Base-by-base conservation (phyloP, 2,888 invertebrate species). In the Polietes domitor region DNA sequence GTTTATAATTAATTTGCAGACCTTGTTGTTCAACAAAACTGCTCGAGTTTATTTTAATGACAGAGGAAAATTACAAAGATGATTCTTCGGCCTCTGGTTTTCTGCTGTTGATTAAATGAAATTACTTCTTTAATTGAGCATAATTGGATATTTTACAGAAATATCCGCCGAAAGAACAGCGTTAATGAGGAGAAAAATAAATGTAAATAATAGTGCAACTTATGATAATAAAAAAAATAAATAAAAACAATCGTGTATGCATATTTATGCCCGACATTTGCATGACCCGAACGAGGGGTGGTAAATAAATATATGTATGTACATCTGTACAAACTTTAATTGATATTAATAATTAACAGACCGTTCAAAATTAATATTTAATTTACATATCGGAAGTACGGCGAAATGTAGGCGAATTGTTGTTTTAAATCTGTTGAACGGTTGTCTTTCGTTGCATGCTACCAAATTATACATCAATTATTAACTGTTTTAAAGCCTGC, bases 81-180 rank as follows among this genome's bases (percentile, higher is more conserved):
- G 68, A 12, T 19, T 37, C 65, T 41, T 41, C 12, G 1, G 21
- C 10, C 21, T 68, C 37, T 43, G 41, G 43, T 41, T 24, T 26
- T 15, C 24, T 58, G 21, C 53, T 65, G 17, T 65, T 65, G 17
- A 41, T 68, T 41, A 41, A 68, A 68, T 43, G 24, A 68, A 68
- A 68, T 68, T 68, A 68, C 41, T 68, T 68, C 21, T 68, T 24
- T 68, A 68, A 68, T 68, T 68, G 68, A 68, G 68, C 37, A 24
- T 68, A 68, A 68, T 68, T 68, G 68, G 21, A 68, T 68, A 65
- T 65, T 65, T 37, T 19, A 37, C 21, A 37, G 10, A 37, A 17
- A 41, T 24, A 12, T 19, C 32, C 19, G 19, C n/a, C 41, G 24
- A 68, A 43, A 68, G 12, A 43, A 68, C 15, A 19, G 41, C 43